Percentiles rank a stretch among this genome's conserved stretches.
These are phyloP conservation scores for Lasioglossum zephyrum DNA, from an alignment of 2,888 invertebrate genomes.

Conservation along the genomic window DNA sequence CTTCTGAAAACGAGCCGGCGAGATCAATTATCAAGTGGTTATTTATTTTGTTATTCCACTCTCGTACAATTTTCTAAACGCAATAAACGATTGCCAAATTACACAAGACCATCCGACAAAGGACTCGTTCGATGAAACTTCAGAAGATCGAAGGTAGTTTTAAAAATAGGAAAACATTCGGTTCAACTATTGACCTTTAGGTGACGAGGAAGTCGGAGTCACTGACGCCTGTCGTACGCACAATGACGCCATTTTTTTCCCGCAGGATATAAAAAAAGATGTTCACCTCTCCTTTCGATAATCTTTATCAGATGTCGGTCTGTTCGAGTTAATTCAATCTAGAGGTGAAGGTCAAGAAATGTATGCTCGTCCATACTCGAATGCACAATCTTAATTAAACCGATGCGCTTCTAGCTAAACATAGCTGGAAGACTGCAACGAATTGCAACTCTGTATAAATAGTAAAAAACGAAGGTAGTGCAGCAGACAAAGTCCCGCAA, in stretches of 20 bases:
- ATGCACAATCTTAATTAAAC: background rate
- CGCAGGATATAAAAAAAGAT: background rate
- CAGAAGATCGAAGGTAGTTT: background rate
- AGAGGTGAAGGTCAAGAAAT: background rate
- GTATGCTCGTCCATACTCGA: background rate
- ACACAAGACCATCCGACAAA: background rate
- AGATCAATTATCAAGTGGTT: background rate
- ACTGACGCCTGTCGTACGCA: background rate
- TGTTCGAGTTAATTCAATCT: background rate
- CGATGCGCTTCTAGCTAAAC: background rate
- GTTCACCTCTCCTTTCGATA: background rate
- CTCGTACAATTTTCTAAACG: background rate
- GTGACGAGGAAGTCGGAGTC: slow-evolving; percentile 1
- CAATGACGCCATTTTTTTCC: background rate
- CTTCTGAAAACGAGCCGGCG: background rate
- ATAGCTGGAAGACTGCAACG: background rate
- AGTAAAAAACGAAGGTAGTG: background rate
- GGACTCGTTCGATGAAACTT: background rate
- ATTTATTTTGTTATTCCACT: background rate
- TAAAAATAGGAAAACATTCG: background rate
- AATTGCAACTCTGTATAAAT: background rate
- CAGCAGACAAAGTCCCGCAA: background rate
- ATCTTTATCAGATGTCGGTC: background rate
- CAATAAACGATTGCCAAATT: background rate
- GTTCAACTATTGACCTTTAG: slow-evolving; percentile 2